A percentile compares a stretch with the other conserved stretches of the same genome.
Conservation (phyloP, 2,797 vertebrate genomes). For the Simalia tracyae region DNA sequence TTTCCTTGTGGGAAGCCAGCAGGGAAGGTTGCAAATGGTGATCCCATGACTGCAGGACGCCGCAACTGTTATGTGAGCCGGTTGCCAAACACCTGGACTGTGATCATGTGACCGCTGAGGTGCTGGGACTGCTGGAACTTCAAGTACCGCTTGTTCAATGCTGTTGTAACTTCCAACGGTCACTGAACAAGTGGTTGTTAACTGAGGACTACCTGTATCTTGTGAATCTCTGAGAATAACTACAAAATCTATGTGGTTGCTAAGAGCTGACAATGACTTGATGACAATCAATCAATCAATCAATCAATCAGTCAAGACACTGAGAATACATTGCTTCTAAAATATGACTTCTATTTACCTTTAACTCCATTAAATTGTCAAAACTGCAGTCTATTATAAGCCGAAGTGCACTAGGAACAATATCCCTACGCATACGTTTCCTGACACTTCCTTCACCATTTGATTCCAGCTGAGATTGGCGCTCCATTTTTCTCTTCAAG, state of each 20-base stretch:
- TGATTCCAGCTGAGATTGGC: slow-evolving; percentile 74
- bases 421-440: slow-evolving; percentile 80
- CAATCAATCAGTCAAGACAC: neutral
- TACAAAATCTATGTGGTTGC: neutral
- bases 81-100: too few species aligned
- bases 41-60: too few species aligned
- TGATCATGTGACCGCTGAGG: too few species aligned
- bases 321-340: neutral
- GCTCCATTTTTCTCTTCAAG: slow-evolving; percentile 85
- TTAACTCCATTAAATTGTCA: slow-evolving; percentile 88
- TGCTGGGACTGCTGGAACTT: too few species aligned
- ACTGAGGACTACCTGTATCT: neutral
- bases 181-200: neutral
- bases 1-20: too few species aligned
- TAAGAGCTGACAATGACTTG: neutral
- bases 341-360: slow-evolving; percentile 74
- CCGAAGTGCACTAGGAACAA: slow-evolving; percentile 78
- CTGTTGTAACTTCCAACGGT: neutral
- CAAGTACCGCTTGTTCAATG: neutral
- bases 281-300: neutral
- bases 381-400: slow-evolving; percentile 96
- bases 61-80: too few species aligned
- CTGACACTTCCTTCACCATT: slow-evolving; percentile 62
- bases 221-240: neutral
- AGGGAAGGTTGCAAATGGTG: too few species aligned